Percentiles rank a stretch among this genome's conserved stretches.
phyloP scores from a whole-genome alignment of 2,113 vertebrate genomes.

The Polyodon spathula region DNA sequence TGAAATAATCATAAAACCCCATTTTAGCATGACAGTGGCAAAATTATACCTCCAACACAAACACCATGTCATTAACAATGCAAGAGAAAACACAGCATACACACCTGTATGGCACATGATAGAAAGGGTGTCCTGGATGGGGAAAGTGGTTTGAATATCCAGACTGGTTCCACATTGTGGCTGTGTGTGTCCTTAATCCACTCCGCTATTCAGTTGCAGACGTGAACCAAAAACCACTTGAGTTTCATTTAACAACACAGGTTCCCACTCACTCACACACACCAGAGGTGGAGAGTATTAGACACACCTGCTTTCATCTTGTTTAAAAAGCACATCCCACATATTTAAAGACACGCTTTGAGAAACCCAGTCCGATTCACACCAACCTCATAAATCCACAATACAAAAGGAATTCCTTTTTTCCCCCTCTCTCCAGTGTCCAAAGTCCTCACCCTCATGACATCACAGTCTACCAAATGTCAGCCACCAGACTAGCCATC shows the following conservation, averaged over 20 bases:
- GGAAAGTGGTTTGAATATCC: constrained; percentile 59
- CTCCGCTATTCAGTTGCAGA: constrained; percentile 40
- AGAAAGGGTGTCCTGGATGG: constrained; percentile 58
- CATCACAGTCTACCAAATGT: constrained; percentile 40
- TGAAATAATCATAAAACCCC: too few relatives aligned
- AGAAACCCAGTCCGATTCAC: constrained; percentile 9
- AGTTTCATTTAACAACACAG: constrained; percentile 54
- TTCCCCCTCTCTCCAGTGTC: constrained; percentile 21
- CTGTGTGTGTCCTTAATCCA: constrained; percentile 38
- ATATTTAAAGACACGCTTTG: background rate
- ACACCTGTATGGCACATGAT: constrained; percentile 71
- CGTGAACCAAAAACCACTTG: constrained; percentile 39
- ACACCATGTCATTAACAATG: constrained; percentile 8
- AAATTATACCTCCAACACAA: too few relatives aligned
- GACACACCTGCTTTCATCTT: constrained; percentile 22
- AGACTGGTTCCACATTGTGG: constrained; percentile 65
- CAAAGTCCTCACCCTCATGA: constrained; percentile 58
- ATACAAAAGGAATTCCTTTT: background rate
- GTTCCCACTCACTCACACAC: constrained; percentile 32
- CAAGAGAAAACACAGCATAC: constrained; percentile 33
- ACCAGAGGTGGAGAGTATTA: constrained; percentile 23
- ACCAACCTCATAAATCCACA: background rate
- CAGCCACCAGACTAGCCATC: background rate
- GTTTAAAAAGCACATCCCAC: constrained; percentile 23
- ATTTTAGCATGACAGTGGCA: too few relatives aligned